Evolutionary conservation across 2,113 vertebrate genomes (phyloP).

Genomic region (Scophthalmus maximus): DNA sequence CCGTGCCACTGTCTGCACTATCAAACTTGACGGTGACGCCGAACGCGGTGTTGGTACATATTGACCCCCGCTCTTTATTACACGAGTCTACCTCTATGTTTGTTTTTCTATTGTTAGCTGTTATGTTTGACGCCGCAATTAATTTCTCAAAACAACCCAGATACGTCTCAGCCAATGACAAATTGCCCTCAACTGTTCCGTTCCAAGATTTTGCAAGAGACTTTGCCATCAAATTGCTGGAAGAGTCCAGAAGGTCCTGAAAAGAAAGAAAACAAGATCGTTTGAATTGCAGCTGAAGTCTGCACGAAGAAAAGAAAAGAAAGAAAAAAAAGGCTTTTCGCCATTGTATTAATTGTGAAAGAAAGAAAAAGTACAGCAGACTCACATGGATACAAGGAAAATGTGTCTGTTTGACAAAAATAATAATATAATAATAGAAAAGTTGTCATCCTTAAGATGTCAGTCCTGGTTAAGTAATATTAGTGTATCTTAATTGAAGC

Average conservation of each 20-base stretch:
- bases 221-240: constrained; percentile 71
- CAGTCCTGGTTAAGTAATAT: too few species aligned
- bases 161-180: constrained; percentile 67
- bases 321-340: too few species aligned
- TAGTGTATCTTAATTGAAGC: too few species aligned
- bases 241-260: constrained; percentile 84
- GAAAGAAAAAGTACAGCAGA: too few species aligned
- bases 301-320: background rate
- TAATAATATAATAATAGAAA: too few species aligned
- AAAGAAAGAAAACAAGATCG: constrained; percentile 61
- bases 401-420: too few species aligned
- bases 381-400: too few species aligned
- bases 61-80: fast-evolving
- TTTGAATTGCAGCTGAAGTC: background rate
- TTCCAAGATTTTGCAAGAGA: constrained; percentile 55
- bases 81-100: constrained; percentile 65
- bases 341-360: too few species aligned
- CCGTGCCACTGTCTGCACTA: fast-evolving
- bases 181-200: fast-evolving
- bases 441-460: too few species aligned
- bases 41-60: constrained; percentile 10
- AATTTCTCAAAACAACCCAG: constrained; percentile 83
- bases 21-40: fast-evolving
- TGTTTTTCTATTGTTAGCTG: fast-evolving
- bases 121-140: constrained; percentile 44